Percentiles rank a stretch among this genome's conserved stretches.
These are phyloP conservation scores for Malacoctenus gilli DNA, from an alignment of 2,797 vertebrate genomes.

Conservation along the genomic window DNA sequence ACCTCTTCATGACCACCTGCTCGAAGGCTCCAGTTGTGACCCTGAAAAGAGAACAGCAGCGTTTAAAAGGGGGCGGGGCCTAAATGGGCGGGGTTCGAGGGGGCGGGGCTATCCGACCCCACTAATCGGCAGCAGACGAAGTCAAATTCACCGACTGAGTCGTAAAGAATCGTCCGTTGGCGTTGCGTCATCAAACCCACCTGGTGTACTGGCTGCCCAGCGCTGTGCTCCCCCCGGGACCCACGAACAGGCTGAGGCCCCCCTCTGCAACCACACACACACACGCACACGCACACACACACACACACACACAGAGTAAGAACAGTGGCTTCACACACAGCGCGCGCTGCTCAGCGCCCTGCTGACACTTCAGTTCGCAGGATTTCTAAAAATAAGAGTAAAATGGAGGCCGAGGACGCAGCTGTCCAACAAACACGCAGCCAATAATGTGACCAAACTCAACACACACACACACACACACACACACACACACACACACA, in stretches of 20 bases:
- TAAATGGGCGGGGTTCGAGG: too few species aligned
- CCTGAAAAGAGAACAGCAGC: too few species aligned
- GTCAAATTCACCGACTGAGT: too few species aligned
- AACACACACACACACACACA: not conserved
- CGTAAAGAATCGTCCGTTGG: not conserved
- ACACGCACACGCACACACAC: slow-evolving; percentile 6
- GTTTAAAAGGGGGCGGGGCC: too few species aligned
- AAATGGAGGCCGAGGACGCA: slow-evolving; percentile 1
- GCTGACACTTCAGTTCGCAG: slow-evolving; percentile 32
- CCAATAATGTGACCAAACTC: too few species aligned
- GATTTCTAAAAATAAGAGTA: slow-evolving; percentile 47
- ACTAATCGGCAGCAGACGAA: too few species aligned
- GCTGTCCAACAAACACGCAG: not conserved
- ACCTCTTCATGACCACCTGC: slow-evolving; percentile 95
- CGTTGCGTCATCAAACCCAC: slow-evolving; percentile 79
- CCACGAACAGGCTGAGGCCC: slow-evolving; percentile 94
- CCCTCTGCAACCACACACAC: slow-evolving; percentile 84
- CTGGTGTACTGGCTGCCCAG: slow-evolving; percentile 92
- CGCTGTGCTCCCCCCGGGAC: slow-evolving; percentile 92
- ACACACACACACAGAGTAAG: slow-evolving; percentile 69
- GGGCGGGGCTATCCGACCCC: too few species aligned
- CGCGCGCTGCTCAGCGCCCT: slow-evolving; percentile 14
- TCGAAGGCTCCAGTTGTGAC: slow-evolving; percentile 89
- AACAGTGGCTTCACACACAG: slow-evolving; percentile 16
- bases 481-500: too few species aligned